Evolutionary conservation across 2,113 vertebrate genomes (phyloP).

Genomic region (Catagonus wagneri): DNA sequence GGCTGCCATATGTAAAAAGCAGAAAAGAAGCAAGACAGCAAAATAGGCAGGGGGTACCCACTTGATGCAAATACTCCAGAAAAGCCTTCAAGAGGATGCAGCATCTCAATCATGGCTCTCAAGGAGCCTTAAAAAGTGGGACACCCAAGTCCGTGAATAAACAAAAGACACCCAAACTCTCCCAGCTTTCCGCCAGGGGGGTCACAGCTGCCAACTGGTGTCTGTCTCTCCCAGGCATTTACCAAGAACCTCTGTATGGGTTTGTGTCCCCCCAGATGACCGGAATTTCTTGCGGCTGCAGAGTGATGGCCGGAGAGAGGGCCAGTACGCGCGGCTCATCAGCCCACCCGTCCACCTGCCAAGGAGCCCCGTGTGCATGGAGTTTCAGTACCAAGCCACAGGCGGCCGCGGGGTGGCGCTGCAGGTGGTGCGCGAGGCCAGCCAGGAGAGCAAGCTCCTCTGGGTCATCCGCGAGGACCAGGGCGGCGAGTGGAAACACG

Average conservation of each 20-base stretch:
- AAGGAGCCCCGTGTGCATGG: conserved; percentile 93
- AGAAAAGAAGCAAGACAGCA: neutral
- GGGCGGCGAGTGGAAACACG: conserved; percentile 95
- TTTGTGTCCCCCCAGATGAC: conserved; percentile 85
- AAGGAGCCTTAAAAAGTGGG: neutral
- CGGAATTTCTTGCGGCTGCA: conserved; percentile 93
- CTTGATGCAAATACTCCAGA: neutral
- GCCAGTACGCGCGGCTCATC: conserved; percentile 92
- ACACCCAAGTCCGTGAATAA: neutral
- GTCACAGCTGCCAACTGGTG: neutral
- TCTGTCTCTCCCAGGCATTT: neutral
- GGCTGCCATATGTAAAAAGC: fast-evolving
- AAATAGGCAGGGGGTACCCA: neutral
- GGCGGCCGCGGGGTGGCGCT: conserved; percentile 92
- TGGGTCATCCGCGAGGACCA: conserved; percentile 95
- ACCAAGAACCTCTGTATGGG: neutral
- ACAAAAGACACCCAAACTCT: neutral
- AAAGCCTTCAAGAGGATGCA: neutral
- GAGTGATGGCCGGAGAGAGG: conserved; percentile 89
- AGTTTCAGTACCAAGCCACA: conserved; percentile 94
- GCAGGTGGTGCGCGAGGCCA: conserved; percentile 92
- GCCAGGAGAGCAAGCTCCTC: conserved; percentile 93
- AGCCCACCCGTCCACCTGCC: conserved; percentile 93
- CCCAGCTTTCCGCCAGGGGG: neutral
- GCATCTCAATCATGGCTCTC: neutral